Base-by-base conservation (phyloP, 2,888 invertebrate genomes). In the Koerneria pararmatus region DNA sequence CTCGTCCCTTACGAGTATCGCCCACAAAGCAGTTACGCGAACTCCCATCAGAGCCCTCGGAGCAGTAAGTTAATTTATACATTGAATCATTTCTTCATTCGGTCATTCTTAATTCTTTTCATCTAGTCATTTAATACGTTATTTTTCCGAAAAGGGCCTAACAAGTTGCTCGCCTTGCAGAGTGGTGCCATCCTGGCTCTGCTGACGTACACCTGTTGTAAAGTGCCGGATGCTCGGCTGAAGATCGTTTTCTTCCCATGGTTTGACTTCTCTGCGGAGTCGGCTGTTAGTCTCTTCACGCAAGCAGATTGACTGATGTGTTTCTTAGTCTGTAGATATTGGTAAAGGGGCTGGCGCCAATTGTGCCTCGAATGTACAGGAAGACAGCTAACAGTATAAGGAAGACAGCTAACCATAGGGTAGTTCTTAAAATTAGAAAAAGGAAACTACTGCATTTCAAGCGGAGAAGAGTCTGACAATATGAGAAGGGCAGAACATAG, bases 111-210 rank as follows among this genome's bases (percentile, higher is more conserved):
- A 11, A 19, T 35, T 34, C 37, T n/a, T n/a, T n/a, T n/a, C n/a
- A n/a, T n/a, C n/a, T n/a, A n/a, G n/a, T n/a, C n/a, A n/a, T n/a
- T n/a, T n/a, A n/a, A n/a, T n/a, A n/a, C n/a, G n/a, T n/a, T n/a
- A n/a, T n/a, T n/a, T n/a, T n/a, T n/a, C n/a, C n/a, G n/a, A n/a
- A n/a, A n/a, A n/a, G n/a, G n/a, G n/a, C n/a, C n/a, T n/a, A n/a
- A n/a, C n/a, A n/a, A n/a, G n/a, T n/a, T n/a, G n/a, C n/a, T n/a
- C n/a, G n/a, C 8, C 79, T 84, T 82, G 74, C 85, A 95, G 93
- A 95, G 94, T 37, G 97, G 97, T 68, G 95, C 95, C 60, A 91
- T 97, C 76, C 91, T 95, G 90, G 90, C 90, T 31, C 87, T 95
- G 59, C 85, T 97, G 69, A 90, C 91, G 31, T 92, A 90, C 83